Percentiles rank a stretch among this genome's conserved stretches.
phyloP scores from a whole-genome alignment of 1,140 invertebrate species.

The Neotoxoptera formosana region DNA sequence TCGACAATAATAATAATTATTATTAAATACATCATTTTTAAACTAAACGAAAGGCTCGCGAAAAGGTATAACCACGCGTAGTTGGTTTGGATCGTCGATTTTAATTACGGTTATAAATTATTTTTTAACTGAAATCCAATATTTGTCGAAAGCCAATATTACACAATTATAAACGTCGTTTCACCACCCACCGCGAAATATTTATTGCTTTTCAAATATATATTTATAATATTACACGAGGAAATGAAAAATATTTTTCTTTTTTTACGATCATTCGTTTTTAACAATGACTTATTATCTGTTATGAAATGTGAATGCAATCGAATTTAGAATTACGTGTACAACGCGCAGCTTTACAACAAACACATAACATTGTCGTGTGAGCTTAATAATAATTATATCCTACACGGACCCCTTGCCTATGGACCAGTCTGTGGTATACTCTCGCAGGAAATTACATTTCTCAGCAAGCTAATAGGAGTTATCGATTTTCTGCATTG shows the following conservation, averaged over 20 bases:
- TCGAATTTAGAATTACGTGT: background rate
- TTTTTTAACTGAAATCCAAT: conserved; percentile 3
- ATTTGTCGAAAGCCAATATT: conserved; percentile 2
- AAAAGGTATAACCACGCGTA: background rate
- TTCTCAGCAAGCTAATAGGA: background rate
- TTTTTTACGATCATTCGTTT: background rate
- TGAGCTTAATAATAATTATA: background rate
- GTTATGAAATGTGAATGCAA: background rate
- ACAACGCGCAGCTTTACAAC: background rate
- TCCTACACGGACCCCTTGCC: background rate
- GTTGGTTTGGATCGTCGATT: background rate
- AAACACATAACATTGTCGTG: background rate
- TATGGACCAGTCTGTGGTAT: background rate
- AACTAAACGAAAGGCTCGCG: background rate
- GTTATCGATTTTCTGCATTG: background rate
- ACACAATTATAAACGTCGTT: background rate
- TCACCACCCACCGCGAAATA: background rate
- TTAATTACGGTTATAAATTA: conserved; percentile 31
- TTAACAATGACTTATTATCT: too few relatives aligned
- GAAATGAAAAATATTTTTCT: background rate
- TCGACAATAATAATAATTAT: background rate
- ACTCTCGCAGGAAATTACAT: background rate
- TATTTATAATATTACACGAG: background rate
- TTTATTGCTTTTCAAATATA: background rate
- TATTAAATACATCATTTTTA: background rate